Base-by-base conservation (phyloP, 2,888 invertebrate species). In the Saturnia japonica region DNA sequence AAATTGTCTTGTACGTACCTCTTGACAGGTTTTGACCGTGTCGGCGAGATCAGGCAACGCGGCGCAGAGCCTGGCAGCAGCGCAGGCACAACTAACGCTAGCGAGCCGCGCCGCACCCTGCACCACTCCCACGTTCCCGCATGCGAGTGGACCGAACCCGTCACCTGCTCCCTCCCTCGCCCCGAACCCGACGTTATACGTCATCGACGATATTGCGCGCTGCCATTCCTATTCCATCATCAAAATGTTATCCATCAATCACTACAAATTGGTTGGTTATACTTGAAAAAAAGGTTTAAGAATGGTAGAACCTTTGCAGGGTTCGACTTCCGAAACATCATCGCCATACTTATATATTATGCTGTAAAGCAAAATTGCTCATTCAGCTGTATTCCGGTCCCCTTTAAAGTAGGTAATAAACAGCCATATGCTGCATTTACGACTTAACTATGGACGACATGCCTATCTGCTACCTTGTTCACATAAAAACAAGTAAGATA, bases 61-160 rank as follows among this genome's bases (percentile, higher is more conserved):
- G 73, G 93, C 91, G 73, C 87, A 87, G 0, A 94, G 88, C 3
- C 91, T 71, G 8, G 93, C 91, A 69, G 93, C 93, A 22, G 93
- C 93, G 88, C 93, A 93, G 0, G 93, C 93, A 84, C 91, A 91
- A 72, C 87, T 87, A 0, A 93, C 93, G 73, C 91, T 91, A 1
- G 93, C 93, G n/a, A 94, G 85, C 4, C 93, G 84, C 78, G 92
- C 85, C 12, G 93, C 93, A 74, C 93, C 93, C 72, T 83, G 86
- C 83, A 92, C 74, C 76, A 93, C 93, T 72, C 92, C 91, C 78
- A 91, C 93, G 80, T 90, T 91, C 6, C 89, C 89, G 19, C 74
- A 78, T 74, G 77, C 73, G 69, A 80, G 76, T 71, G 80, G 77
- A 72, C 75, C 71, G 71, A 72, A 77, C 51, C 25, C 57, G 57